Percentiles rank a stretch among this genome's conserved stretches.
These are phyloP conservation scores for Gryllus longicercus DNA, from an alignment of 2,888 invertebrate species.

Conservation along the genomic window DNA sequence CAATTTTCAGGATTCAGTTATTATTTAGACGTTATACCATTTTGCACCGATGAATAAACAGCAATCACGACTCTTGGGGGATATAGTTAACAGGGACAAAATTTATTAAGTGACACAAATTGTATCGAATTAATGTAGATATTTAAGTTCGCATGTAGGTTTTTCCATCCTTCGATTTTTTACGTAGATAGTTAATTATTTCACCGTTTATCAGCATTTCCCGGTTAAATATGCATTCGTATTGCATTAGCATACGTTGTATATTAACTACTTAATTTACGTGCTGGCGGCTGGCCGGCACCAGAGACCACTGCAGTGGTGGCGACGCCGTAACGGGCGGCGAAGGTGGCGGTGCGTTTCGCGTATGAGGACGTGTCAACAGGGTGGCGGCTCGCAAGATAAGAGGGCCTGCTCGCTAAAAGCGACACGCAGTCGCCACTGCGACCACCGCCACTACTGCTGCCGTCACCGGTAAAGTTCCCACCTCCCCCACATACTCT, in stretches of 20 bases:
- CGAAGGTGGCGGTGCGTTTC: no score
- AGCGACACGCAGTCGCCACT: no score
- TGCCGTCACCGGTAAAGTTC: no score
- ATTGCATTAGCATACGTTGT: background rate
- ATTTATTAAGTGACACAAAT: conserved; percentile 4
- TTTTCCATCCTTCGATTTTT: background rate
- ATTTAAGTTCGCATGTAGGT: background rate
- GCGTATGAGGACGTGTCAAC: no score
- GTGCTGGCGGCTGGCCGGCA: background rate
- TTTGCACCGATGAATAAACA: no score
- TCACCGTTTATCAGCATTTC: conserved; percentile 6
- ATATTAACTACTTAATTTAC: conserved; percentile 1
- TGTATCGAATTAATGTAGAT: background rate
- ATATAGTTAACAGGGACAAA: background rate
- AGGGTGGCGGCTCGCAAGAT: no score
- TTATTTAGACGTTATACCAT: no score
- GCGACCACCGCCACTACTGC: no score
- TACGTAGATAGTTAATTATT: background rate
- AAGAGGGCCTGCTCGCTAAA: no score
- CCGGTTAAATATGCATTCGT: background rate
- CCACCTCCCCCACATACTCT: no score
- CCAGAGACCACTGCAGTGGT: background rate
- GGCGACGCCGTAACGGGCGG: background rate
- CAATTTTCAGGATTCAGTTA: no score
- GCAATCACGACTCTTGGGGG: no score